Percentiles rank a stretch among this genome's conserved stretches.
Conservation (phyloP, 2,797 vertebrate species). For the Molossus molossus region DNA sequence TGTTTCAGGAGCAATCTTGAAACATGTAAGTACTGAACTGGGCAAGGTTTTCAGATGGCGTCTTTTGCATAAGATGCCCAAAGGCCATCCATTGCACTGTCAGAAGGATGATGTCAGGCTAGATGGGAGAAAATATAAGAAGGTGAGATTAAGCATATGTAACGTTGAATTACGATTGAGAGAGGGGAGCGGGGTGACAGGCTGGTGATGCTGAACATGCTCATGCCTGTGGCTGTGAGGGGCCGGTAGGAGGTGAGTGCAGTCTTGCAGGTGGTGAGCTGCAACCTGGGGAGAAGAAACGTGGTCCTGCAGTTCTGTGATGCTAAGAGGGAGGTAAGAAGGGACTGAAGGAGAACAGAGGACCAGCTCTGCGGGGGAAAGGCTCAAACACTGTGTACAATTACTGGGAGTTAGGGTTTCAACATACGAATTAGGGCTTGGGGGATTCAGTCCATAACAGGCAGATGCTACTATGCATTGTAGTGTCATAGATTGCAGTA, state of each 20-base stretch:
- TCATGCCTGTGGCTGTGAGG: fast-evolving
- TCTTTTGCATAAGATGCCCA: neutral
- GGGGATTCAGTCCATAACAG: neutral
- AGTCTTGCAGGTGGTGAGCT: neutral
- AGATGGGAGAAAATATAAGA: neutral
- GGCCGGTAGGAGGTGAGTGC: neutral
- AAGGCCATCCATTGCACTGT: neutral
- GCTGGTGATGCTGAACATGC: neutral
- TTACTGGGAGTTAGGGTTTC: neutral
- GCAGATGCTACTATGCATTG: too few species aligned
- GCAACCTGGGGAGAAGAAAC: neutral
- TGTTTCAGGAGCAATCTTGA: neutral
- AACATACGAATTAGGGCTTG: too few species aligned
- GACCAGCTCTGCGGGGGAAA: neutral
- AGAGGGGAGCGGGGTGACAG: neutral
- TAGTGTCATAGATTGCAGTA: neutral
- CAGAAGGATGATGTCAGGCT: neutral
- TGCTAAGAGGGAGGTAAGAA: neutral
- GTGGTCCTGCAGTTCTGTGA: neutral
- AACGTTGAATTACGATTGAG: neutral
- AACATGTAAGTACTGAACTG: neutral
- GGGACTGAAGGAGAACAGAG: neutral
- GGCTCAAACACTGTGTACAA: too few species aligned
- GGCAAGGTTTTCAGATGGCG: neutral
- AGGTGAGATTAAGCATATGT: neutral